phyloP scores from a whole-genome alignment of 2,888 invertebrate species.

The Andricus quercusramuli region DNA sequence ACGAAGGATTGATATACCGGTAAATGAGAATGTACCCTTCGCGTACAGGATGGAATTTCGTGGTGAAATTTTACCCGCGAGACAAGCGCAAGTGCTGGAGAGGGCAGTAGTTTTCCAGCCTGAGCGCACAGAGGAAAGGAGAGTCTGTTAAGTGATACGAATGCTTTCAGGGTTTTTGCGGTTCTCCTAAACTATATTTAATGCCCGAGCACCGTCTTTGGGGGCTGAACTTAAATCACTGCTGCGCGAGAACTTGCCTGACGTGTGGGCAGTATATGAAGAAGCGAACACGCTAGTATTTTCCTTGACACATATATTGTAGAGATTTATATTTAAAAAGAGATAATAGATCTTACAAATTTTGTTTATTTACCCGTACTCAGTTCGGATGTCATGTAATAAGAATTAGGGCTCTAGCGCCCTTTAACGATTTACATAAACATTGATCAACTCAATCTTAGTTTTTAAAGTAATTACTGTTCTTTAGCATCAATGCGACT shows the following conservation, averaged over 20 bases:
- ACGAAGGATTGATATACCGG: conserved; percentile 43
- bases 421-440: too few relatives aligned
- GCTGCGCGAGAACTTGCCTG: conserved; percentile 45
- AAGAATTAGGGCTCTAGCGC: neutral
- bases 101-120: conserved; percentile 22
- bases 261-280: conserved; percentile 21
- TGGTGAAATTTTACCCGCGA: conserved; percentile 39
- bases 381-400: neutral
- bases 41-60: conserved; percentile 20
- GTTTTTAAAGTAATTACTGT: too few relatives aligned
- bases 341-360: neutral
- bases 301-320: neutral
- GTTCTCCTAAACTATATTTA: conserved; percentile 71
- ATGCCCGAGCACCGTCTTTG: conserved; percentile 62
- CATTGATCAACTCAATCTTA: too few relatives aligned
- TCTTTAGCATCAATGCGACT: too few relatives aligned
- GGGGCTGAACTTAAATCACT: conserved; percentile 63
- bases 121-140: conserved; percentile 44
- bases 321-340: neutral
- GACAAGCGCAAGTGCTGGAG: conserved; percentile 40
- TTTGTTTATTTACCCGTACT: neutral
- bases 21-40: conserved; percentile 62
- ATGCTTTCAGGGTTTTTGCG: conserved; percentile 66
- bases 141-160: conserved; percentile 70
- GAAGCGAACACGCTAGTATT: neutral